Evolutionary conservation across 2,797 vertebrate species (phyloP), one percentile per base, ranked within the genome.

Genomic region (Pagetopsis macropterus): DNA sequence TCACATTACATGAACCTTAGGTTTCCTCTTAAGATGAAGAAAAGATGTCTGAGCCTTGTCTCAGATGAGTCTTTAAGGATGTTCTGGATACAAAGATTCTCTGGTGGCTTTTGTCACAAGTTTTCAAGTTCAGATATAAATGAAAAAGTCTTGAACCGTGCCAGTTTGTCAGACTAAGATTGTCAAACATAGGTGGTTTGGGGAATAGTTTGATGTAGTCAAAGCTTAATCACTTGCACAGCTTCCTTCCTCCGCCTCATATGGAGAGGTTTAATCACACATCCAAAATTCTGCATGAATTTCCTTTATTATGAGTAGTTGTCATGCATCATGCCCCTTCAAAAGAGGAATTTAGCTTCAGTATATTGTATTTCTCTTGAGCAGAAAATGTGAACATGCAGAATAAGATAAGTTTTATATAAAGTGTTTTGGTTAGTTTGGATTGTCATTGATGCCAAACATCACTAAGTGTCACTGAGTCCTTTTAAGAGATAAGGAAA

Each of bases 111-210:
- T 87, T 84, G 64, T 85, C 80, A 67, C 71, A 74, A 56, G 48
- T 89, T 84, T 89, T 86, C 41, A 78, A 82, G 81, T 81, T 86
- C 68, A 76, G 79, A 78, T 83, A 79, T 88, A 81, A 85, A 52
- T 83, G 70, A 81, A 87, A 85, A 68, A 75, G 76, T 79, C 69
- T 66, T 69, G 79, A 85, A 79, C 67, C 12, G 11, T 17, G 10
- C 33, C 62, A 70, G 75, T 89, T 89, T 89, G 73, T 84, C 75
- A 87, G 77, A 89, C 87, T 84, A 83, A 74, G 65, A 65, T 76
- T 72, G 78, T 84, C 62, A 74, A 74, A 23, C 45, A 80, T 60
- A 59, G 64, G 69, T 64, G 68, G 74, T 68, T 61, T 45, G 41
- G 69, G 57, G 54, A 67, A 56, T 65, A 71, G 63, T 79, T 86